phyloP scores from a whole-genome alignment of 1,140 invertebrate genomes.

The Dreissena rostriformis region DNA sequence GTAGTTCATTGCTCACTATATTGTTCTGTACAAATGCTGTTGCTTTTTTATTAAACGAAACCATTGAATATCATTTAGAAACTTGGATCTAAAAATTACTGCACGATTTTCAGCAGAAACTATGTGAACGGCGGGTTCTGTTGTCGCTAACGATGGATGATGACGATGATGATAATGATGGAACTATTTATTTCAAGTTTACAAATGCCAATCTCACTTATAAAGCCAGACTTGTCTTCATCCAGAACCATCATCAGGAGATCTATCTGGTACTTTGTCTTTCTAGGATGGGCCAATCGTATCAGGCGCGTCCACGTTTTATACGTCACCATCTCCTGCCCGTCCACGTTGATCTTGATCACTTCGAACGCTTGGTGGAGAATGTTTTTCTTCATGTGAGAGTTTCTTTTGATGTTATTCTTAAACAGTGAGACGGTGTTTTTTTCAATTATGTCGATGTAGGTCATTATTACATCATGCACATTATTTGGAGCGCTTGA shows the following conservation, averaged over 20 bases:
- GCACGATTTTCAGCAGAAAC: too few relatives aligned
- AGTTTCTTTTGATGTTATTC: constrained; percentile 40
- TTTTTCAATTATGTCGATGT: background rate
- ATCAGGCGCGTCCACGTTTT: constrained; percentile 45
- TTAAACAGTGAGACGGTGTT: background rate
- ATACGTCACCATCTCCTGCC: constrained; percentile 52
- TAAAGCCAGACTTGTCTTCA: constrained; percentile 32
- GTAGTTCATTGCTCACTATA: too few relatives aligned
- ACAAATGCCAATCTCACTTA: constrained; percentile 5
- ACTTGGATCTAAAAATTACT: too few relatives aligned
- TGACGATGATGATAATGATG: too few relatives aligned
- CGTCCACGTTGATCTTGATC: constrained; percentile 53
- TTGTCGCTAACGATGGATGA: too few relatives aligned
- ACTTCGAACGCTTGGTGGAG: constrained; percentile 53
- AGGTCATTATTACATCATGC: background rate
- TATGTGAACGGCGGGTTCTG: too few relatives aligned
- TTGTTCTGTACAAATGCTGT: too few relatives aligned
- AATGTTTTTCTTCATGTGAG: constrained; percentile 16
- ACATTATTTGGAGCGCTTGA: background rate
- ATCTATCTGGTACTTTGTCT: constrained; percentile 51
- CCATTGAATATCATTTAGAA: too few relatives aligned
- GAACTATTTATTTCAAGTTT: too few relatives aligned
- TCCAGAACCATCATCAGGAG: constrained; percentile 54
- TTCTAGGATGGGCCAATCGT: constrained; percentile 34
- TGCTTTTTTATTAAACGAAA: too few relatives aligned